Evolutionary conservation across 2,888 invertebrate species (phyloP).

Genomic region (Erebia ligea): DNA sequence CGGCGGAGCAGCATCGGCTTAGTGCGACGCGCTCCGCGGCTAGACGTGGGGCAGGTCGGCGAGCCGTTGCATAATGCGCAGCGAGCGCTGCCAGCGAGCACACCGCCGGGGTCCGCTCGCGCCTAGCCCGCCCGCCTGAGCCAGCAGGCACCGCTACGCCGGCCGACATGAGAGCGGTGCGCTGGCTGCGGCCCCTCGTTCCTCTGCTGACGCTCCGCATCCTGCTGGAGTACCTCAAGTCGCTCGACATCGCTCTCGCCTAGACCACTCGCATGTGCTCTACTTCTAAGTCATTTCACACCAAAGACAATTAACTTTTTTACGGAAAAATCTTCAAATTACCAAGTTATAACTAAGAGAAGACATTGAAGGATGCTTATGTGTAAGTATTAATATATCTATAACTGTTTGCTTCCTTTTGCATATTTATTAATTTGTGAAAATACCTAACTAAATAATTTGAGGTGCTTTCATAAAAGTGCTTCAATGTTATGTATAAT

Average conservation of each 20-base stretch:
- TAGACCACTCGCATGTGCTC: conserved; percentile 39
- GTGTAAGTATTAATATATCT: conserved; percentile 58
- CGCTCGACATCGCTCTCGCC: conserved; percentile 57
- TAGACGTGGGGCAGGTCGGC: conserved; percentile 80
- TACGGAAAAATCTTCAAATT: conserved; percentile 47
- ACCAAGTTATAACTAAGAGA: conserved; percentile 50
- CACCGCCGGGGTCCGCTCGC: conserved; percentile 51
- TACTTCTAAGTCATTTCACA: conserved; percentile 27
- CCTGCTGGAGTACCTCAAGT: conserved; percentile 73
- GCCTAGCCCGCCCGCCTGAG: conserved; percentile 45
- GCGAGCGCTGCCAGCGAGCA: conserved; percentile 61
- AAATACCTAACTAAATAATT: too few species aligned
- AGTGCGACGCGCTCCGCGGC: conserved; percentile 72
- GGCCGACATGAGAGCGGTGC: conserved; percentile 52
- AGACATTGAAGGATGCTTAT: conserved; percentile 56
- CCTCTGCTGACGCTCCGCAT: conserved; percentile 69
- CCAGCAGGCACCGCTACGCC: conserved; percentile 44
- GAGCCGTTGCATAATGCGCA: conserved; percentile 74
- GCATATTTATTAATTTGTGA: neutral
- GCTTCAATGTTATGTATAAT: too few species aligned
- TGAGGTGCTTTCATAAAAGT: too few species aligned
- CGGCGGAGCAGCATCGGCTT: conserved; percentile 73
- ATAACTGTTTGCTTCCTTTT: neutral
- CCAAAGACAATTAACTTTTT: conserved; percentile 52
- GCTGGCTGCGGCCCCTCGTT: conserved; percentile 61